A percentile compares a stretch with the other conserved stretches of the same genome.
Conservation (phyloP, 2,113 vertebrate species). For the Corydoras sp. region DNA sequence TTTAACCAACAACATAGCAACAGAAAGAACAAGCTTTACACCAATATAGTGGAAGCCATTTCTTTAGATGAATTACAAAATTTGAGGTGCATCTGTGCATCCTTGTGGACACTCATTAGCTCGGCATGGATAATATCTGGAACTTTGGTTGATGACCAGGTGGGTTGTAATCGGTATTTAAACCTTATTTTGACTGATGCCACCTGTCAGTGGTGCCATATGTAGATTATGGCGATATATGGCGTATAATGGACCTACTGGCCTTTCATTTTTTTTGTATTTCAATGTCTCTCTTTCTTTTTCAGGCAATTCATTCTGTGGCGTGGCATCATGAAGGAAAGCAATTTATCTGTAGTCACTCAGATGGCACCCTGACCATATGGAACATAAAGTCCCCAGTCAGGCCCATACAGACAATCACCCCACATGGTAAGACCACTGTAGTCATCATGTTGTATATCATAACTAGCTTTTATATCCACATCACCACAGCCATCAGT, state of each 20-base stretch:
- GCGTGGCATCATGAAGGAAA: conserved; percentile 99
- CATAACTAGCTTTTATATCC: not conserved
- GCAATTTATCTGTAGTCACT: conserved; percentile 98
- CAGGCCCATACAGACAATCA: conserved; percentile 94
- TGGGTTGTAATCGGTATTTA: not conserved
- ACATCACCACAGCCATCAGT: not conserved
- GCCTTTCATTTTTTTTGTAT: conserved; percentile 14
- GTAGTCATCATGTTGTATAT: not conserved
- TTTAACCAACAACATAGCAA: no score
- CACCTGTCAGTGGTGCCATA: not conserved
- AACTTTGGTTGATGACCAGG: no score
- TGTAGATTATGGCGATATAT: conserved; percentile 3
- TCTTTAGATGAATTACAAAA: no score
- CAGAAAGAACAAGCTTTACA: no score
- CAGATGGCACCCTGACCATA: conserved; percentile 95
- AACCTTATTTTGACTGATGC: conserved; percentile 4
- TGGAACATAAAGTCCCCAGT: conserved; percentile 91
- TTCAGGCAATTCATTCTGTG: conserved; percentile 95
- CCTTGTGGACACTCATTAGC: no score
- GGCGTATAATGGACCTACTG: conserved; percentile 13
- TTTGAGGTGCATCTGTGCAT: no score
- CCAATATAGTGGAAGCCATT: no score
- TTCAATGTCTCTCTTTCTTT: conserved; percentile 5
- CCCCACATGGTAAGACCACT: conserved; percentile 78
- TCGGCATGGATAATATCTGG: no score